Evolutionary conservation across 92 coral and sea anemone genomes (phyloP).

Genomic region (Paramuricea clavata): DNA sequence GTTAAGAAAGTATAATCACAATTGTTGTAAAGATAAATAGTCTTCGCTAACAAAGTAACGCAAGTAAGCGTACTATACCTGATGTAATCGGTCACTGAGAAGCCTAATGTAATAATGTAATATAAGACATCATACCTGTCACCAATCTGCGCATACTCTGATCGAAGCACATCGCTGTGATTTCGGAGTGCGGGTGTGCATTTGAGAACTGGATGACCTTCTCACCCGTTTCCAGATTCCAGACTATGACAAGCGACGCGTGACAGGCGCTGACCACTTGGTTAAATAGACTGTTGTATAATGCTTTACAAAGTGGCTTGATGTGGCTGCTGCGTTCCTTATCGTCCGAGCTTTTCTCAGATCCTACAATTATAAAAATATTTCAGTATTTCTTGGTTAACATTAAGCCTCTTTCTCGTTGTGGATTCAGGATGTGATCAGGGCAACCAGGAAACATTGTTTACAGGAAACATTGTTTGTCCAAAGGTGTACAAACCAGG

Average conservation of each 20-base stretch:
- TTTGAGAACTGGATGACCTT: slow-evolving; percentile 95
- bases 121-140: slow-evolving; percentile 36
- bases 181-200: slow-evolving; percentile 90
- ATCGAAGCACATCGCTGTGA: slow-evolving; percentile 96
- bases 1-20: too few relatives aligned
- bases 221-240: slow-evolving; percentile 97
- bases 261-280: slow-evolving; percentile 99
- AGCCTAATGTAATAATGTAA: not conserved
- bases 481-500: not conserved
- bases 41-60: too few relatives aligned
- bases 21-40: too few relatives aligned
- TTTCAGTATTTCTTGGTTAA: too few relatives aligned
- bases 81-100: too few relatives aligned
- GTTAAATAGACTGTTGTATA: slow-evolving; percentile 88
- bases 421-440: too few relatives aligned
- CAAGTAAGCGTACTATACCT: too few relatives aligned
- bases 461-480: too few relatives aligned
- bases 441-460: too few relatives aligned
- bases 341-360: slow-evolving; percentile 76
- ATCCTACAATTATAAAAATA: not conserved
- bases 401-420: too few relatives aligned
- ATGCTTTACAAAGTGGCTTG: slow-evolving; percentile 93
- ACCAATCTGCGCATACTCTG: slow-evolving; percentile 89
- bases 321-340: slow-evolving; percentile 82
- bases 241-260: slow-evolving; percentile 95